Evolutionary conservation across 2,888 invertebrate genomes (phyloP), one percentile per base, ranked within the genome.

Genomic region (Heliconius charithonia): DNA sequence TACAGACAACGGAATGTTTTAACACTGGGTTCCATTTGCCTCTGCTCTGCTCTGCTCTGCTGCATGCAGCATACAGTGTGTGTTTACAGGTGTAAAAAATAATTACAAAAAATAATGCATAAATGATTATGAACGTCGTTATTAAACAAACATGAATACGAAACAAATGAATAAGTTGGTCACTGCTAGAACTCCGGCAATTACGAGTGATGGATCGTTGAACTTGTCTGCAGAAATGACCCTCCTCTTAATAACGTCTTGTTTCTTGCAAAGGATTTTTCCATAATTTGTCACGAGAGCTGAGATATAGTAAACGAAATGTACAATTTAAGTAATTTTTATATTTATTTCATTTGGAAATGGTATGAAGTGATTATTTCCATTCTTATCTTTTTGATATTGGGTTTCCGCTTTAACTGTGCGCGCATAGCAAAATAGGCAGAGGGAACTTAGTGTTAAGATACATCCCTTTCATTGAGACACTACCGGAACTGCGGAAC

Each of bases 181-280:
- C 63, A 74, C 63, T 74, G 41, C 72, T 41, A 69, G 78, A 77
- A 75, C 79, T 77, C 67, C 16, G 63, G 80, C 80, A 81, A 81
- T 80, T 79, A 81, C 41, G 80, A 66, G 62, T 81, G 80, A 81
- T 81, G 77, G 79, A 79, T 79, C 79, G 79, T 69, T 79, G 77
- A 79, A 77, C 80, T 81, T 79, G 79, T 81, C 80, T 69, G 66
- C 75, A 72, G 71, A 62, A 80, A 81, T 79, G 77, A 81, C 79
- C 79, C 76, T 67, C 69, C 81, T 77, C 75, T 79, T 79, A 84
- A 83, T 84, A 85, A 84, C 85, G 84, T 85, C 89, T 88, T 89
- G 90, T 89, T 91, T 91, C 89, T 89, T 89, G 85, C 85, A 85
- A 84, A 84, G 85, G 87, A 85, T 88, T 87, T 85, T 85, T 85